Evolutionary conservation across 37 sponge, comb jelly and placozoan genomes (phyloP).

Genomic region (Halisarca cf. caerulea): DNA sequence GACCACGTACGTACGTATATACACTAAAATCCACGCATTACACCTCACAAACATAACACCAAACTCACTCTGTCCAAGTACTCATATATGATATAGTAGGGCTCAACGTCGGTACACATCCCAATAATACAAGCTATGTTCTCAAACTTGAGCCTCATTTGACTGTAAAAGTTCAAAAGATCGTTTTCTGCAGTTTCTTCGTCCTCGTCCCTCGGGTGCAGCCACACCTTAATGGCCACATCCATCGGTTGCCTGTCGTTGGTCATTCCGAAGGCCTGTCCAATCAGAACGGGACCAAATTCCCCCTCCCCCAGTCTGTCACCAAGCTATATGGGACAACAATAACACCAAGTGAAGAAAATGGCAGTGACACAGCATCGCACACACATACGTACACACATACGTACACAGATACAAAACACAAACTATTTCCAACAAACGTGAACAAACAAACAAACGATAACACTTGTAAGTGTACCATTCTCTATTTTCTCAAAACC

Average conservation of each 20-base stretch:
- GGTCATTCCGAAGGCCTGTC: constrained; percentile 36
- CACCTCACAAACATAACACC: no score
- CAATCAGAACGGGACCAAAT: constrained; percentile 73
- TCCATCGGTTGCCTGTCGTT: constrained; percentile 8
- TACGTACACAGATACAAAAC: no score
- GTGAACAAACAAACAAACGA: no score
- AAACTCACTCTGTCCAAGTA: constrained; percentile 78
- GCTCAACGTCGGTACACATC: constrained; percentile 76
- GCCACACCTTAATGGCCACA: constrained; percentile 70
- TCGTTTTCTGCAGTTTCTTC: constrained; percentile 28
- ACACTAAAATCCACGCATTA: no score
- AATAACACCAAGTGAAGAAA: not conserved
- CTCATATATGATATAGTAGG: constrained; percentile 87
- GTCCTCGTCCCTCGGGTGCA: constrained; percentile 21
- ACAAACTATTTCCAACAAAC: not conserved
- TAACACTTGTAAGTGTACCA: no score
- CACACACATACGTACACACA: not conserved
- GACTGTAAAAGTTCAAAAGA: constrained; percentile 69
- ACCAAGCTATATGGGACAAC: constrained; percentile 28
- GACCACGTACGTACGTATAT: no score
- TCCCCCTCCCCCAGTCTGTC: constrained; percentile 75
- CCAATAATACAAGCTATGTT: constrained; percentile 72
- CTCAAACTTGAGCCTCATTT: constrained; percentile 68
- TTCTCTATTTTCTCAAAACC: no score
- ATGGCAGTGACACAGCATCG: not conserved